These are phyloP conservation scores for Sminthurides aquaticus DNA, from an alignment of 2,888 invertebrate species.

Conservation along the genomic window DNA sequence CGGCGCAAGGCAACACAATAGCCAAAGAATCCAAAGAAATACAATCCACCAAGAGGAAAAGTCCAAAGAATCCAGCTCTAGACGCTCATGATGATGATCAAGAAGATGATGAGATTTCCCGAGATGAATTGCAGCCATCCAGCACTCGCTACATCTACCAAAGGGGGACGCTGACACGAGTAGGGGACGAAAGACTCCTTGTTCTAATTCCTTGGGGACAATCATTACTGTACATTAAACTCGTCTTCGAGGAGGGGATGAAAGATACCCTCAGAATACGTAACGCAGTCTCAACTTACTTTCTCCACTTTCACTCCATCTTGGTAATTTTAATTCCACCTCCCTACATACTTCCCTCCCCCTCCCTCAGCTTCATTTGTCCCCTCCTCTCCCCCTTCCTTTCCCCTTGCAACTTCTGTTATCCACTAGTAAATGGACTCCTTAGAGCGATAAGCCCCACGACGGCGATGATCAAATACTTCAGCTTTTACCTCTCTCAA, in stretches of 20 bases:
- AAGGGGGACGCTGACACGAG: too few relatives aligned
- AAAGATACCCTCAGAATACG: not conserved
- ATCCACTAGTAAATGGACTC: too few relatives aligned
- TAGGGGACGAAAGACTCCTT: slow-evolving; percentile 1
- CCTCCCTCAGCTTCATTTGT: not conserved
- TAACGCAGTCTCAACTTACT: not conserved
- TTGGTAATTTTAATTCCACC: too few relatives aligned
- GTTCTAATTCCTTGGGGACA: slow-evolving; percentile 23
- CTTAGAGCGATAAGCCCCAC: too few relatives aligned
- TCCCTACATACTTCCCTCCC: too few relatives aligned
- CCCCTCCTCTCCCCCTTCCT: not conserved
- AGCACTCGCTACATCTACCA: too few relatives aligned
- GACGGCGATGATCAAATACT: too few relatives aligned
- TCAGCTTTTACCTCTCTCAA: too few relatives aligned
- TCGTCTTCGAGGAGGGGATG: slow-evolving; percentile 7
- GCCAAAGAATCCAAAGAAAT: too few relatives aligned
- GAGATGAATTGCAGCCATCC: not conserved
- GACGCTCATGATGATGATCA: not conserved
- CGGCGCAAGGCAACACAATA: too few relatives aligned
- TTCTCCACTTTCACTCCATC: not conserved
- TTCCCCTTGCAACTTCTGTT: not conserved
- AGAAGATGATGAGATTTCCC: not conserved
- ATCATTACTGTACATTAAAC: slow-evolving; percentile 27
- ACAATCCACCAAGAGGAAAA: too few relatives aligned
- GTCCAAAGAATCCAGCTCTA: too few relatives aligned